Conservation (phyloP, 2,113 vertebrate species). For the Hemichromis elongatus region DNA sequence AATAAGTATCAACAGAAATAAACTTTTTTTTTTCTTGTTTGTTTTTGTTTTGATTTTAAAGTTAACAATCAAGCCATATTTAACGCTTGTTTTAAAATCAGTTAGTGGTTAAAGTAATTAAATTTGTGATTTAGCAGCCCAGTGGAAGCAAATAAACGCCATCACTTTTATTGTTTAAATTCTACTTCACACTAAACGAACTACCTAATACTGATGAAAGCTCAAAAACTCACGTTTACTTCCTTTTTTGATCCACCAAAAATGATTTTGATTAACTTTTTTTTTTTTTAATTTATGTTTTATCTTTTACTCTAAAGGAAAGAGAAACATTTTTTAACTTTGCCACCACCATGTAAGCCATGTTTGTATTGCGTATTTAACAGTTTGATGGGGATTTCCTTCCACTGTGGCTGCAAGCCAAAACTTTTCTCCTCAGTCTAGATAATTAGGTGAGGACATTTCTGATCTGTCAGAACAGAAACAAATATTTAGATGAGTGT, state of each 20-base stretch:
- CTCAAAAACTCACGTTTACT: neutral
- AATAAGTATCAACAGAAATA: neutral
- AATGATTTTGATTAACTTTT: neutral
- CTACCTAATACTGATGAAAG: fast-evolving
- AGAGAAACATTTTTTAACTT: neutral
- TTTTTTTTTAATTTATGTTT: too few species aligned
- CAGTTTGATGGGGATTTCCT: neutral
- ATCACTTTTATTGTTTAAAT: fast-evolving
- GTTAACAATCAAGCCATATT: neutral
- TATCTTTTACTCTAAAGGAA: neutral
- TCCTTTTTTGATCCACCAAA: fast-evolving
- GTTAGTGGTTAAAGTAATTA: neutral
- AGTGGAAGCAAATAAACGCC: neutral
- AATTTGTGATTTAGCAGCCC: neutral
- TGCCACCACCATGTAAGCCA: neutral
- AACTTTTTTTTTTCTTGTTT: neutral
- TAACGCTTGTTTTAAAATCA: neutral
- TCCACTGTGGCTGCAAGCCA: neutral
- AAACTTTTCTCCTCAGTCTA: neutral
- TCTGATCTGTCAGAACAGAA: neutral
- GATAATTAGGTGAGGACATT: neutral
- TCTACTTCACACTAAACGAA: neutral
- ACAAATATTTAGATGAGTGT: neutral
- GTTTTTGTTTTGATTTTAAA: neutral
- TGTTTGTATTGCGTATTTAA: neutral